Percentiles rank a stretch among this genome's conserved stretches.
Conservation (phyloP, 2,797 vertebrate genomes). For the Parauchenoglanis ngamensis region DNA sequence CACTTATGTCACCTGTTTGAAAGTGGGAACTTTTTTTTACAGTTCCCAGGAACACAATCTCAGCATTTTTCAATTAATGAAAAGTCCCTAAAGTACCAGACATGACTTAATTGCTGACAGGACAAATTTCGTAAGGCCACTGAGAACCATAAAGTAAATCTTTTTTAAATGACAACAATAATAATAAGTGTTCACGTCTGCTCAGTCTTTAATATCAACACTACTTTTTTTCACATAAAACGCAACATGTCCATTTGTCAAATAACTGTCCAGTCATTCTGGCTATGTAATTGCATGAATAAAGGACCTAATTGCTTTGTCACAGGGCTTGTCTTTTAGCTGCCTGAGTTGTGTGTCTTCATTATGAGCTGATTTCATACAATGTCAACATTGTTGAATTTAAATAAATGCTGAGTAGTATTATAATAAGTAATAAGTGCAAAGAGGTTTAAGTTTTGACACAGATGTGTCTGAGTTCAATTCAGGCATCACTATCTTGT, state of each 20-base stretch:
- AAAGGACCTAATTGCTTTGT: not conserved
- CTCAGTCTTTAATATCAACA: not conserved
- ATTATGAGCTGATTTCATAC: not conserved
- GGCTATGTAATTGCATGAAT: not conserved
- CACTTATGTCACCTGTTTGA: not conserved
- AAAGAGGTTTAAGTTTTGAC: too few relatives aligned
- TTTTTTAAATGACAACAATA: not conserved
- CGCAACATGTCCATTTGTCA: not conserved
- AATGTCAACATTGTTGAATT: too few relatives aligned
- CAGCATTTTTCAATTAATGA: not conserved
- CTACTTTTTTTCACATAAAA: not conserved
- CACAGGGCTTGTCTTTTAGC: not conserved
- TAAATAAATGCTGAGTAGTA: too few relatives aligned
- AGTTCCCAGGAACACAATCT: constrained; percentile 8
- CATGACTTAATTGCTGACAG: constrained; percentile 7
- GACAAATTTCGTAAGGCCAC: not conserved
- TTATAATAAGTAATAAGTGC: too few relatives aligned
- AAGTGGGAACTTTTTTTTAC: not conserved
- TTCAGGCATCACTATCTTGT: not conserved
- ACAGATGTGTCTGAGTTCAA: too few relatives aligned
- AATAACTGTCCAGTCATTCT: not conserved
- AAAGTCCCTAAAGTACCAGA: constrained; percentile 17
- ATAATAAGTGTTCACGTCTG: not conserved
- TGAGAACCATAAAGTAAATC: not conserved
- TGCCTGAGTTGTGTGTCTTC: not conserved